Conservation (phyloP, 2,797 vertebrate genomes). For the Lindbergichthys nudifrons region DNA sequence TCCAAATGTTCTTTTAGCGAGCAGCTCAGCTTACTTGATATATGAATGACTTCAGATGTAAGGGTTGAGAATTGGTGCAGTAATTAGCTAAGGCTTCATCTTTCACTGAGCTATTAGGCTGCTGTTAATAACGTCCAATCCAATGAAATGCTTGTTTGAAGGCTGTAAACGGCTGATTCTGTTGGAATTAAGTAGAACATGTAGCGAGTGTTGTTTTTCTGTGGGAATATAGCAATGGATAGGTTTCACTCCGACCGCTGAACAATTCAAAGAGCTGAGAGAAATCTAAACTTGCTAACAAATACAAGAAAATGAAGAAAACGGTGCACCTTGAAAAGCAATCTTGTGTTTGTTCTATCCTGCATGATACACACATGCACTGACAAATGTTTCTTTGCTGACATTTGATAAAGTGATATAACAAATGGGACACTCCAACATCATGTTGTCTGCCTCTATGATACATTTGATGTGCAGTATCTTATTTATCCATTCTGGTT, state of each 20-base stretch:
- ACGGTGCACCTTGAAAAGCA: slow-evolving; percentile 10
- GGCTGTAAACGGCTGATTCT: slow-evolving; percentile 8
- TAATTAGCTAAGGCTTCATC: slow-evolving; percentile 19
- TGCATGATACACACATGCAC: slow-evolving; percentile 8
- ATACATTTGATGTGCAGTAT: slow-evolving; percentile 27
- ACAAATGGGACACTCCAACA: slow-evolving; percentile 40
- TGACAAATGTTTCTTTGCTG: slow-evolving; percentile 17
- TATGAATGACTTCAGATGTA: slow-evolving; percentile 22
- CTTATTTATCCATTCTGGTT: slow-evolving; percentile 23
- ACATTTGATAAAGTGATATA: slow-evolving; percentile 28
- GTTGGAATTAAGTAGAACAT: background rate
- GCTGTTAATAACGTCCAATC: slow-evolving; percentile 15
- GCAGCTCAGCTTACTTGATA: slow-evolving; percentile 26
- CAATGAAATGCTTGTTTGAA: slow-evolving; percentile 24
- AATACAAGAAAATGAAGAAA: background rate
- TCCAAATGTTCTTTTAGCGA: slow-evolving; percentile 38
- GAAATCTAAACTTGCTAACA: background rate
- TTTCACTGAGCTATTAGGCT: slow-evolving; percentile 23
- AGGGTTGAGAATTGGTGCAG: slow-evolving; percentile 15
- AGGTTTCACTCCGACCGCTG: background rate
- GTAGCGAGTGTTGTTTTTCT: background rate
- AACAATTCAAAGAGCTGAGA: background rate
- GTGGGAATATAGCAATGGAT: background rate
- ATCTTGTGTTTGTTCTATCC: slow-evolving; percentile 16
- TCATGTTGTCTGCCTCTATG: slow-evolving; percentile 16